Evolutionary conservation across 1,140 invertebrate genomes (phyloP).

Genomic region (Tetramorium parvispinum): DNA sequence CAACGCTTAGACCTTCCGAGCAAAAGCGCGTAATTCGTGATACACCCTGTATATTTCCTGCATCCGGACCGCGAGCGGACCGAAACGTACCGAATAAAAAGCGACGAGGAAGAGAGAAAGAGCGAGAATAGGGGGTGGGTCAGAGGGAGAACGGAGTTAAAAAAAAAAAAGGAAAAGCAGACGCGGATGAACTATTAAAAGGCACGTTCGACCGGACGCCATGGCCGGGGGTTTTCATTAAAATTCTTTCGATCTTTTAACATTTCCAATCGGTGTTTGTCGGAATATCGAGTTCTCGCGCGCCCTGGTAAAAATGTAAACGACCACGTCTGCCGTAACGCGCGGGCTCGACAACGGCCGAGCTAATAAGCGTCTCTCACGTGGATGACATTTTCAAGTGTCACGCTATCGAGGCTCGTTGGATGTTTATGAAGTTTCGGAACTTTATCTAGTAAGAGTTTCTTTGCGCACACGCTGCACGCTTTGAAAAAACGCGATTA

Average conservation of each 20-base stretch:
- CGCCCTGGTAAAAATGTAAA: slow-evolving; percentile 74
- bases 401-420: slow-evolving; percentile 16
- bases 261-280: slow-evolving; percentile 77
- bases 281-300: slow-evolving; percentile 76
- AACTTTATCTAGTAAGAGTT: slow-evolving; percentile 19
- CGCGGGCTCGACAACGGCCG: slow-evolving; percentile 52
- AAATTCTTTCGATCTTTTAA: slow-evolving; percentile 78
- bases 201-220: slow-evolving; percentile 71
- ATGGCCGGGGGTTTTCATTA: slow-evolving; percentile 76
- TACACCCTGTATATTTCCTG: slow-evolving; percentile 72
- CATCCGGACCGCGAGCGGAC: slow-evolving; percentile 68
- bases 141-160: slow-evolving; percentile 26
- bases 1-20: neutral
- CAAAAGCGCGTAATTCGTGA: slow-evolving; percentile 7
- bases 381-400: slow-evolving; percentile 55
- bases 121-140: slow-evolving; percentile 22
- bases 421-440: slow-evolving; percentile 29
- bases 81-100: slow-evolving; percentile 72
- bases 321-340: slow-evolving; percentile 57
- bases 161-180: slow-evolving; percentile 62
- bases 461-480: neutral
- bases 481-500: neutral
- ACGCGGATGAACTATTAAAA: slow-evolving; percentile 78
- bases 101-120: slow-evolving; percentile 20
- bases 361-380: slow-evolving; percentile 51